These are phyloP conservation scores for Melieria crassipennis DNA, from an alignment of 2,888 invertebrate species.

Conservation along the genomic window DNA sequence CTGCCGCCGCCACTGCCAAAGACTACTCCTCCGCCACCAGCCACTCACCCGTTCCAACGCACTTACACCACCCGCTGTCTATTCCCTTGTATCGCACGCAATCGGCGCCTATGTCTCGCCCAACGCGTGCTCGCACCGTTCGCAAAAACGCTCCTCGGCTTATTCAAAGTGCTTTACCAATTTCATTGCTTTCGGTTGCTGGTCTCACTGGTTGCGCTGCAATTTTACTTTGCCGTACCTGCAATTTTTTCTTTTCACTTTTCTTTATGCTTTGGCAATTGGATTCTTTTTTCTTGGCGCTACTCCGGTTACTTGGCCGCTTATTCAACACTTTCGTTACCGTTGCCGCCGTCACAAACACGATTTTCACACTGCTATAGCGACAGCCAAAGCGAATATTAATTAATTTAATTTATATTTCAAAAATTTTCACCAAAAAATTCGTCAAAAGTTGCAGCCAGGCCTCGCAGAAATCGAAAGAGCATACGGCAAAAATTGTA, in stretches of 20 bases:
- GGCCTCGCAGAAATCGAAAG: slow-evolving; percentile 30
- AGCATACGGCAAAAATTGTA: slow-evolving; percentile 34
- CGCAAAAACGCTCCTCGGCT: too few species aligned
- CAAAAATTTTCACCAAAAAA: slow-evolving; percentile 28
- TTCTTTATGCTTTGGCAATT: not conserved
- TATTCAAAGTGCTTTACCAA: too few species aligned
- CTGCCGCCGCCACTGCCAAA: too few species aligned
- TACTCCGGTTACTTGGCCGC: not conserved
- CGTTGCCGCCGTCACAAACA: not conserved
- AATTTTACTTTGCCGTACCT: too few species aligned
- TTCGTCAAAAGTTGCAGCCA: slow-evolving; percentile 20
- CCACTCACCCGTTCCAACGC: too few species aligned
- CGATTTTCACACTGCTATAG: slow-evolving; percentile 1
- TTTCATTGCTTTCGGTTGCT: too few species aligned
- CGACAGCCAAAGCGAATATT: slow-evolving; percentile 12
- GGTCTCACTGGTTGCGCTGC: too few species aligned
- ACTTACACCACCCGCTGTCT: too few species aligned
- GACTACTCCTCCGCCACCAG: too few species aligned
- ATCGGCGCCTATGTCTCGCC: too few species aligned
- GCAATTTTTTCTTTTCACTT: not conserved
- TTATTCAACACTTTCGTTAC: not conserved
- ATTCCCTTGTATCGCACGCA: too few species aligned
- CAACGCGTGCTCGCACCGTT: too few species aligned
- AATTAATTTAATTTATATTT: slow-evolving; percentile 19
- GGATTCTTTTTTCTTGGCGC: not conserved